Base-by-base conservation (phyloP, 2,888 invertebrate genomes). In the Synergus itoensis region DNA sequence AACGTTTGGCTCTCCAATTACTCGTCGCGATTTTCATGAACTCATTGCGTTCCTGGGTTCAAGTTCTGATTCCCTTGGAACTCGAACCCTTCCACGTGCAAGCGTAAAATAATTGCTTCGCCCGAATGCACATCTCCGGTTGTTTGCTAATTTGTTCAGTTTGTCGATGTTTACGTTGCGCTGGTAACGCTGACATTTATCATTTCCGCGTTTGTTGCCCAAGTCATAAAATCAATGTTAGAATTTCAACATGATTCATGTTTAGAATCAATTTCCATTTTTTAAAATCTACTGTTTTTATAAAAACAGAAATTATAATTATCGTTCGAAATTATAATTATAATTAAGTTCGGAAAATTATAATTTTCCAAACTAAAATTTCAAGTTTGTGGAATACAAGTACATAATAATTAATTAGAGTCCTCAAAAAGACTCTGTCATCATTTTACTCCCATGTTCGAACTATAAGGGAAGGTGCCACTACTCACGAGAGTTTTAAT, bases 61-160 rank as follows among this genome's bases (percentile, higher is more conserved):
- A 73, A 73, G 73, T 73, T 73, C 73, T 40, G 53, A 73, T 73
- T 73, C 73, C 73, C 73, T 73, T n/a, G 53, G 53, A 73, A 73
- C 73, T 48, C 73, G 73, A 73, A 53, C 73, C 73, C 73, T 73
- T 73, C 53, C 73, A 73, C 73, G 73, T 73, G 53, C 73, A 18
- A 53, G 81, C 73, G 73, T 57, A 73, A 73, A 73, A 81, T 92
- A 92, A 92, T 92, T 92, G 92, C 91, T 91, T 87, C 91, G 91
- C 91, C 88, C 88, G 89, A 88, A 83, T 91, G 90, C 89, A 89
- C 90, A 89, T 86, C 87, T 85, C 87, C 79, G 84, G 84, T 86
- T 90, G 89, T 89, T 90, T 89, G 90, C 88, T 89, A 89, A 91
- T 91, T 91, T 90, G 86, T 84, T 84, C 84, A 85, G 86, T 87